These are phyloP conservation scores for Apoda limacodes DNA, from an alignment of 2,888 invertebrate genomes.

Conservation along the genomic window DNA sequence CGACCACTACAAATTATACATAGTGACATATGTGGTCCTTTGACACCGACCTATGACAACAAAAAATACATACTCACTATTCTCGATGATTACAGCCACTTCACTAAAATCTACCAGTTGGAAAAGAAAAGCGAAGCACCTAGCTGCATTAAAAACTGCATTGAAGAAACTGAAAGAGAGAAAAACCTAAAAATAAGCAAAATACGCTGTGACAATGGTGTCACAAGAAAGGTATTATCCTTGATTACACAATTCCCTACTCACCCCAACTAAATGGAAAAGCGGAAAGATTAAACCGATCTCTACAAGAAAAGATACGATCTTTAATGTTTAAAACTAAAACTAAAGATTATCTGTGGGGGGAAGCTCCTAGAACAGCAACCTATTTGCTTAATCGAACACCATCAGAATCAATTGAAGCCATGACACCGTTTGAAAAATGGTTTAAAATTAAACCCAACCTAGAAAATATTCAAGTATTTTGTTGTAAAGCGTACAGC, in stretches of 20 bases:
- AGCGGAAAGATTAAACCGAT: conserved; percentile 11
- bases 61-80: not conserved
- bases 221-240: not conserved
- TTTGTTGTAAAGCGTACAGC: not conserved
- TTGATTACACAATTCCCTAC: conserved; percentile 5
- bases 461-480: not conserved
- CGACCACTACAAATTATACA: not conserved
- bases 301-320: conserved; percentile 12
- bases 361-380: conserved; percentile 15
- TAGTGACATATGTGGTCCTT: not conserved
- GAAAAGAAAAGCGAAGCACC: not conserved
- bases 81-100: not conserved
- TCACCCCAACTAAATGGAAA: conserved; percentile 10
- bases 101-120: not conserved
- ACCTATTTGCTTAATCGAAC: conserved; percentile 13
- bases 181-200: not conserved
- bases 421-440: not conserved
- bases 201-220: not conserved
- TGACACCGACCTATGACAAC: not conserved
- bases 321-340: conserved; percentile 11
- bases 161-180: not conserved
- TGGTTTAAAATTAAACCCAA: not conserved
- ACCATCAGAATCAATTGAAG: conserved; percentile 1
- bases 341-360: conserved; percentile 11
- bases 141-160: not conserved